Base-by-base conservation (phyloP, 2,888 invertebrate genomes). In the Pyralis farinalis region DNA sequence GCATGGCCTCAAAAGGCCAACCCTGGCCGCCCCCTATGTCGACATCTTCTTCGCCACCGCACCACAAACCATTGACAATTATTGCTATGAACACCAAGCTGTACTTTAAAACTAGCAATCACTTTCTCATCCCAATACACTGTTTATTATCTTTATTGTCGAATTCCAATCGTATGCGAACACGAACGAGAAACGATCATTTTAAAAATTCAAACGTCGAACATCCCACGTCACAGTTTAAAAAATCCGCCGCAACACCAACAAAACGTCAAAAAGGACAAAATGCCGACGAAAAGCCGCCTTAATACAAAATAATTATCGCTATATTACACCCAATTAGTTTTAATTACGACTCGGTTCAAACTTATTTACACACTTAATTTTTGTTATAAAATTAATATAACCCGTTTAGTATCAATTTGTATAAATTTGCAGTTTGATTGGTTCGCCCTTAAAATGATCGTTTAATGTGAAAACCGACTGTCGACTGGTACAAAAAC, bases 1-100 rank as follows among this genome's bases (percentile, higher is more conserved):
- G 92, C 92, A 92, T 92, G 90, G 87, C 87, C 87, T 84, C 86
- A 66, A 81, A 75, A 70, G 87, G 86, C 86, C 87, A 86, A 68
- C 79, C 77, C 63, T 78, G 86, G 81, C 86, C 87, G 57, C 85
- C 81, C 82, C 86, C 87, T 87, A 87, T 84, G 54, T 75, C 83
- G 80, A 58, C 86, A 83, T 82, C 72, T 47, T 76, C 59, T 38
- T 46, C 59, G 40, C 43, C 68, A 65, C 73, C 53, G 47, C 58
- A 43, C 47, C 78, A 69, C 63, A 62, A 71, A 64, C 54, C 42
- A 51, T 45, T 43, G 34, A 47, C 32, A 50, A 52, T 46, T 50
- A 46, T 48, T 47, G 44, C 43, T 49, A 55, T 45, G 44, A 49
- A 45, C 63, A 63, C 53, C 34, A 12, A 33, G 32, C 22, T 12